These are phyloP conservation scores for Agonopterix subpropinquella DNA, from an alignment of 2,888 invertebrate genomes.

Conservation along the genomic window DNA sequence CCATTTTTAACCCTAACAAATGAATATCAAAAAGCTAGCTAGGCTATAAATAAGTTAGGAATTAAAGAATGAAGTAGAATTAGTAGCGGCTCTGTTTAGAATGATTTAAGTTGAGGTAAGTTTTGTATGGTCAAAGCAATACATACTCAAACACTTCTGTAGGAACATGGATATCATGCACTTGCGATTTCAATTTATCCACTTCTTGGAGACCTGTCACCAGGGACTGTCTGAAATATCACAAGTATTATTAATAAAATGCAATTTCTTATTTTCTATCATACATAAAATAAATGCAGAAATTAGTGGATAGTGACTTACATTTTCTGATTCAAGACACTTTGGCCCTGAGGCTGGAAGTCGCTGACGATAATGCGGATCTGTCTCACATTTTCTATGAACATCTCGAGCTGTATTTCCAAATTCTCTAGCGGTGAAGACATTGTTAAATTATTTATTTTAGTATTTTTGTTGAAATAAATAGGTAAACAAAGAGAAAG, in stretches of 20 bases:
- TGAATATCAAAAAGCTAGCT: no score
- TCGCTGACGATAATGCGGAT: constrained; percentile 98
- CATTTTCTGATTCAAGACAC: constrained; percentile 97
- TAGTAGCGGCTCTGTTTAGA: no score
- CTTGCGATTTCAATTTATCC: constrained; percentile 93
- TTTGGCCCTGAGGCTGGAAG: constrained; percentile 98
- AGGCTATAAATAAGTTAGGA: no score
- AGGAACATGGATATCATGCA: constrained; percentile 98
- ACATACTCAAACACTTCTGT: constrained; percentile 98
- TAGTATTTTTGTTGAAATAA: no score
- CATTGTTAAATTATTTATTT: constrained; percentile 61
- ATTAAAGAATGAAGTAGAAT: no score
- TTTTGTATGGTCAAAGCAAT: constrained; percentile 2
- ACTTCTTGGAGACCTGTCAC: constrained; percentile 96
- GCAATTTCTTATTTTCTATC: no score
- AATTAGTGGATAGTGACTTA: constrained; percentile 63
- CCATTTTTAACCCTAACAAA: no score
- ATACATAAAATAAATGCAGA: background rate
- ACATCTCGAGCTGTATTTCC: constrained; percentile 95
- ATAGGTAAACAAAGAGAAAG: no score
- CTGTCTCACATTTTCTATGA: constrained; percentile 98
- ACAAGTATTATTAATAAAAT: background rate
- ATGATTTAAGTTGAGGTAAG: no score
- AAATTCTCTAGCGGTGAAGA: constrained; percentile 91
- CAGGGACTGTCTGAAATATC: constrained; percentile 86